A percentile compares a stretch with the other conserved stretches of the same genome.
These are phyloP conservation scores for Ischnura elegans DNA, from an alignment of 2,888 invertebrate genomes.

Conservation along the genomic window DNA sequence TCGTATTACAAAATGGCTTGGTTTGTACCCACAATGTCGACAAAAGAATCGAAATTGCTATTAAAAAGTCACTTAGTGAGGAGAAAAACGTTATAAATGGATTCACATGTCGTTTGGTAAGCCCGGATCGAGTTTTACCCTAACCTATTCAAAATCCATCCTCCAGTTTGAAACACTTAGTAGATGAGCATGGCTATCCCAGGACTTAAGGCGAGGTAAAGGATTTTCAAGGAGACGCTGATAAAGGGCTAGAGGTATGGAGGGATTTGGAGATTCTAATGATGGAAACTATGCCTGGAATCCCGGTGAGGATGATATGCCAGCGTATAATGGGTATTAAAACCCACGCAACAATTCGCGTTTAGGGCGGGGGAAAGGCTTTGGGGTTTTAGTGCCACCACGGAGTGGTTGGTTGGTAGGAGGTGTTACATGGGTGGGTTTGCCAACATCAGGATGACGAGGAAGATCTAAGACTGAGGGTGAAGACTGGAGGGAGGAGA, in stretches of 20 bases:
- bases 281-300: conserved; percentile 10
- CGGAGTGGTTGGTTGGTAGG: neutral
- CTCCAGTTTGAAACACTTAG: too few species aligned
- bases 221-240: neutral
- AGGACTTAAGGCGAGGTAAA: neutral
- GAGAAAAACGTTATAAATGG: too few species aligned
- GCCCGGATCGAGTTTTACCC: too few species aligned
- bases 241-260: neutral
- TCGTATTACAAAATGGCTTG: too few species aligned
- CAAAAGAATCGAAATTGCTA: too few species aligned
- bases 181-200: neutral
- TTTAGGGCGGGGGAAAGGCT: neutral
- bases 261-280: neutral
- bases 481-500: neutral
- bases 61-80: too few species aligned
- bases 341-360: neutral
- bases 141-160: too few species aligned
- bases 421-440: neutral
- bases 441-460: neutral
- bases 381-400: neutral
- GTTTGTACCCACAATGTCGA: too few species aligned
- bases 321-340: neutral
- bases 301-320: neutral
- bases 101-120: too few species aligned
- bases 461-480: neutral